These are phyloP conservation scores for Cyphomyrus discorhynchus DNA, from an alignment of 2,113 vertebrate species.

Conservation along the genomic window DNA sequence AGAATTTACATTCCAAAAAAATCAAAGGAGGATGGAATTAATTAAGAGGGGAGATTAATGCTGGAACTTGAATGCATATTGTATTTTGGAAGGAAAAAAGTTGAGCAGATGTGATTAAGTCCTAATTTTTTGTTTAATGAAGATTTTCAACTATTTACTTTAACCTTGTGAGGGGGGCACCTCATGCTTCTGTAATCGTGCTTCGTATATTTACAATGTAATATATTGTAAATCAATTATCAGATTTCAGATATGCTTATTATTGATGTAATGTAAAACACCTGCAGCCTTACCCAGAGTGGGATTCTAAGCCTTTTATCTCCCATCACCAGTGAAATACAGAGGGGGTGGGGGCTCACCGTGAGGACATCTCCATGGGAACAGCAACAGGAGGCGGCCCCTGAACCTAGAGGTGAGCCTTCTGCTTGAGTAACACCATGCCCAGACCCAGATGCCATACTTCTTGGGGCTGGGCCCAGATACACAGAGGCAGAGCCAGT, in stretches of 20 bases:
- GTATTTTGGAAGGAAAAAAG: neutral
- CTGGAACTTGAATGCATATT: neutral
- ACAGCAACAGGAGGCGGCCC: neutral
- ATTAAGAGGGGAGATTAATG: neutral
- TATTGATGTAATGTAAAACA: neutral
- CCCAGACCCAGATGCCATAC: slow-evolving; percentile 11
- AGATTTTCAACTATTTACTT: neutral
- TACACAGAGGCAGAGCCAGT: slow-evolving; percentile 10
- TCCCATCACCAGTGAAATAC: neutral
- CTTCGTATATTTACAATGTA: neutral
- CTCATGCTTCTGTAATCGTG: neutral
- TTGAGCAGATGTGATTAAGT: neutral
- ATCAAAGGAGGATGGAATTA: neutral
- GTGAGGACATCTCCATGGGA: neutral
- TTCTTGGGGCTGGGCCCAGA: slow-evolving; percentile 16
- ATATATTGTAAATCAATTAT: neutral
- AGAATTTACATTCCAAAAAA: neutral
- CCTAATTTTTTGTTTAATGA: neutral
- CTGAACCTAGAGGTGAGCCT: neutral
- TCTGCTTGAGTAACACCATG: neutral
- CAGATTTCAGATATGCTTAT: neutral
- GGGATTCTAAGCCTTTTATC: neutral
- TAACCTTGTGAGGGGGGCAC: neutral
- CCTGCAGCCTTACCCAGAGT: neutral
- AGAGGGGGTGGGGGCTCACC: neutral